Base-by-base conservation (phyloP, 2,113 vertebrate genomes). In the Nesospiza acunhae region DNA sequence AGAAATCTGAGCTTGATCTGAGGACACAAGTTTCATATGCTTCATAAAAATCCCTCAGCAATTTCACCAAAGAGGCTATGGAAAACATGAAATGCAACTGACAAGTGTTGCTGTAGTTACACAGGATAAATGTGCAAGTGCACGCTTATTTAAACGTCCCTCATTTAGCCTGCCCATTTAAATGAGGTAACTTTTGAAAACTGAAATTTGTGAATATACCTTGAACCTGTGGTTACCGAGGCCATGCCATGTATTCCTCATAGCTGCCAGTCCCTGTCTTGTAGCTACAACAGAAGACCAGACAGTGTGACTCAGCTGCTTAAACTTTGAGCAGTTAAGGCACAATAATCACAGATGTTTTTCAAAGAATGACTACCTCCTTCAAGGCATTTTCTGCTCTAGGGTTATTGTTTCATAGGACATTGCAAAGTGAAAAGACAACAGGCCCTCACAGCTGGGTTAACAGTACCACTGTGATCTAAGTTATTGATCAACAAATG, bases 81-180 rank as follows among this genome's bases (percentile, higher is more conserved):
- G 49, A 76, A 81, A 89, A 80, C 19, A 53, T 2, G 2, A 46
- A 68, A 87, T n/a, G 19, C 9, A 81, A 52, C 16, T 41, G 33
- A 41, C 50, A 42, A 84, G 15, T 30, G 10, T 16, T 82, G 39
- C 30, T 47, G 8, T 22, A 59, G 12, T 49, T 76, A 46, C 13
- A 55, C 7, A 13, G 42, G 15, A 59, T 39, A 39, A 66, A 81
- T 1, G 12, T 1, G 1, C 31, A 20, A 0, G 2, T 9, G 13
- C 10, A 42, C 7, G 39, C 16, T 27, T 50, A 44, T 9, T 46
- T 69, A 84, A 74, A 4, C 2, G 2, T 11, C 7, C 10, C 13
- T 13, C 22, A 52, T 13, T 6, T 27, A 56, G 19, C 30, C 44
- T 3, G 7, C 2, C 8, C 28, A 49, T 22, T 67, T 90, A 50